phyloP scores from a whole-genome alignment of 2,888 invertebrate species.

The Cyaniris semiargus region DNA sequence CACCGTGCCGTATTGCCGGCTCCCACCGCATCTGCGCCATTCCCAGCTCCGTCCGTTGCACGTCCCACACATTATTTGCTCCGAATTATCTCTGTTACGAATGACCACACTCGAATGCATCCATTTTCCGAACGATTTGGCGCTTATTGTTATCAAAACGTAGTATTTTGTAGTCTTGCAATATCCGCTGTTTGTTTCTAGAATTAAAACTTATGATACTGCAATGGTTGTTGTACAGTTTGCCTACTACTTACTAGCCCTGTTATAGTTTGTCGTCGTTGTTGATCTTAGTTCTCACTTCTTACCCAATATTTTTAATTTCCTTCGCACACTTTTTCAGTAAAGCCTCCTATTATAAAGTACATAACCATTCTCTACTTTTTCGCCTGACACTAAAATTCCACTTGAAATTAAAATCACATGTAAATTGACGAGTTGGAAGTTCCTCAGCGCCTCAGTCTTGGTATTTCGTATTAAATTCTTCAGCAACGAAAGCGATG shows the following conservation, averaged over 20 bases:
- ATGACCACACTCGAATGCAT: conserved; percentile 28
- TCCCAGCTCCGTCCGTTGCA: conserved; percentile 35
- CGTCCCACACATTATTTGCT: conserved; percentile 35
- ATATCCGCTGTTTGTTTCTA: neutral
- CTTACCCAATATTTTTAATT: conserved; percentile 8
- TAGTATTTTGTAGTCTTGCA: neutral
- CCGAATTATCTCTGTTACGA: conserved; percentile 32
- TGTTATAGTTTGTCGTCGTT: neutral
- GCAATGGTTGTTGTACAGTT: neutral
- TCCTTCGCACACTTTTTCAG: neutral
- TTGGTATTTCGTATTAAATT: conserved; percentile 30
- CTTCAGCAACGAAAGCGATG: conserved; percentile 20
- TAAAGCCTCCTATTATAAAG: neutral
- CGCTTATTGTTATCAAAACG: neutral
- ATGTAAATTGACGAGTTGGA: neutral
- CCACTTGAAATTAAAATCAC: neutral
- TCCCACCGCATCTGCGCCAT: conserved; percentile 40
- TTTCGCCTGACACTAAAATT: neutral
- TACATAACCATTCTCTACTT: neutral
- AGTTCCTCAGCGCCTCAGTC: conserved; percentile 3
- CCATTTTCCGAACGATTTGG: conserved; percentile 11
- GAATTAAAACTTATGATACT: neutral
- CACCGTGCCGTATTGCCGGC: conserved; percentile 59
- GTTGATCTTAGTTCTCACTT: neutral
- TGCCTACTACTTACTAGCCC: too few relatives aligned